phyloP scores from a whole-genome alignment of 2,113 vertebrate genomes.

The Arvicanthis niloticus region DNA sequence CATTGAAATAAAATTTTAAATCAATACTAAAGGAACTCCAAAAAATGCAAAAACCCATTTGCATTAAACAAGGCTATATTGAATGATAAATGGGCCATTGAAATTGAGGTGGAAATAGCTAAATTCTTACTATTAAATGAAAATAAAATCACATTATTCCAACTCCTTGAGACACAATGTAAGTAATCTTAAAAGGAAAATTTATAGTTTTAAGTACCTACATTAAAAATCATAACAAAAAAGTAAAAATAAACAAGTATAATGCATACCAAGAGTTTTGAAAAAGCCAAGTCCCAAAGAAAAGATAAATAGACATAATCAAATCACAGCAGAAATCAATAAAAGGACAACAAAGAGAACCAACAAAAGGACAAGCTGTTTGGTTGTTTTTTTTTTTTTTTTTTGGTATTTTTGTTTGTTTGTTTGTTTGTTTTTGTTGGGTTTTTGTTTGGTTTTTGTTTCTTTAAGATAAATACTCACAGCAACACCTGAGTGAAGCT shows the following conservation, averaged over 20 bases:
- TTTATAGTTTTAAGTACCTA: not conserved
- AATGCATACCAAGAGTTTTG: not conserved
- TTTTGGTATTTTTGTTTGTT: no score
- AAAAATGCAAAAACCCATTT: not conserved
- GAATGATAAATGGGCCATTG: not conserved
- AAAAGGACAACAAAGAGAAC: not conserved
- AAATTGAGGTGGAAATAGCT: not conserved
- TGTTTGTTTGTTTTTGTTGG: no score
- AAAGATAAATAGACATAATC: not conserved
- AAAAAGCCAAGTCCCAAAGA: not conserved
- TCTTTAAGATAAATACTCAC: no score
- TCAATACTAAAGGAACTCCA: not conserved
- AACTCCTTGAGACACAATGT: not conserved
- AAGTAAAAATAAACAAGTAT: not conserved
- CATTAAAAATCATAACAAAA: not conserved
- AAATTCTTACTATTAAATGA: not conserved
- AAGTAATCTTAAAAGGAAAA: not conserved
- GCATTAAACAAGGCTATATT: not conserved
- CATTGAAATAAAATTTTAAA: not conserved
- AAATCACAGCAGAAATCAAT: not conserved
- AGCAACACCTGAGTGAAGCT: no score
- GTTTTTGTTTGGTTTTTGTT: no score
- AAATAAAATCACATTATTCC: not conserved
- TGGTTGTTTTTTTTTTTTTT: no score
- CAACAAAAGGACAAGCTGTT: not conserved